Base-by-base conservation (phyloP, 2,113 vertebrate species). In the Thymallus thymallus region DNA sequence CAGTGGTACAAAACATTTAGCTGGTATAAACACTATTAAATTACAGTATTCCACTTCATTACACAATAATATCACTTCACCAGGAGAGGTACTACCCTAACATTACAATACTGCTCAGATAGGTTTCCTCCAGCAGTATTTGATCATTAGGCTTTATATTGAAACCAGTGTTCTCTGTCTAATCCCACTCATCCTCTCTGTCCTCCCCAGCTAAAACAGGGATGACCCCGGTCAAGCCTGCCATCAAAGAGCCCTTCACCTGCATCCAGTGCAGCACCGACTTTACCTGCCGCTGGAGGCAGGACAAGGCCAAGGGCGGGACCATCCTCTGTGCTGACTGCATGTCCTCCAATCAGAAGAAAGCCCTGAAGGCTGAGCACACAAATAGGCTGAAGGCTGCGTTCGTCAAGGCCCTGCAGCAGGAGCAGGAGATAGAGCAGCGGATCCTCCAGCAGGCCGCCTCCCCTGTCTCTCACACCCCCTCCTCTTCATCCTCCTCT, bases 371-470 rank as follows among this genome's bases (percentile, higher is more conserved):
- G 90, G 95, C 95, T 0, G 97, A 99, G 87, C 98, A 99, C 82
- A 99, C 98, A 2, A 96, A 92, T 76, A 87, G 98, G 13, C 95
- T 99, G 89, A 99, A 99, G 92, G 95, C 95, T 0, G 98, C 96
- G 20, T 99, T 99, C 1, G 95, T 99, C 45, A 99, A 97, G 90
- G 98, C 97, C 0, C 92, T 99, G 87, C 97, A 98, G 84, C 97
- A 99, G 75, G 98, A 99, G 88, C 97, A 98, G 91, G 97, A 99
- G 92, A 96, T 98, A 0, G 96, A 99, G 89, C 96, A 98, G 87
- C 92, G 95, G 60, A 95, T 98, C 80, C 91, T 97, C 67, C 96
- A 97, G 76, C 96, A 98, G 84, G 32, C 90, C 35, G 30, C 71
- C 64, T 87, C 91, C 0, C 77, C 94, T 0, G 77, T 92, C 0